Conservation (phyloP, 2,797 vertebrate species). For the Chromobotia macracanthus region DNA sequence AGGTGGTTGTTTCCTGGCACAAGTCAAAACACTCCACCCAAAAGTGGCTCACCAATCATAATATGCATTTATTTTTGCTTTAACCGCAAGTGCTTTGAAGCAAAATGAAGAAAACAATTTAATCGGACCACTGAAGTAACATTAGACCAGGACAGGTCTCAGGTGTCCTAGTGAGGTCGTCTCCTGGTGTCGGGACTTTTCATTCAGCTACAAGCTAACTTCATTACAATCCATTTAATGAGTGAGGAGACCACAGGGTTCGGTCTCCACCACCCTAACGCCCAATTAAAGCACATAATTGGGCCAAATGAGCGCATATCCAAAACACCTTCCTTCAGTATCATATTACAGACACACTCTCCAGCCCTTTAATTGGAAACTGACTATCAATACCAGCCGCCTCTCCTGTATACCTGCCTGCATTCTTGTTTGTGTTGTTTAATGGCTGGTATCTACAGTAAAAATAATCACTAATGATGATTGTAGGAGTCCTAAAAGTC, state of each 20-base stretch:
- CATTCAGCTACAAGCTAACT: conserved; percentile 58
- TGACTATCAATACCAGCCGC: not conserved
- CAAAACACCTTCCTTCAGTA: conserved; percentile 58
- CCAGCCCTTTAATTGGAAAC: conserved; percentile 27
- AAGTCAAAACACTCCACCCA: not conserved
- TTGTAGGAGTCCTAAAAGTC: not conserved
- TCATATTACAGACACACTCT: conserved; percentile 47
- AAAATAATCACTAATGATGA: not conserved
- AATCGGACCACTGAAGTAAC: conserved; percentile 9
- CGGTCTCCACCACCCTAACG: conserved; percentile 61
- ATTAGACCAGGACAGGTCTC: conserved; percentile 23
- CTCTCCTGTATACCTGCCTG: not conserved
- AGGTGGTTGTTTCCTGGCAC: not conserved
- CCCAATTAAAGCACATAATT: conserved; percentile 77
- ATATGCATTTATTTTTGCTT: not conserved
- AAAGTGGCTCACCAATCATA: not conserved
- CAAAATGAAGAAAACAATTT: not conserved
- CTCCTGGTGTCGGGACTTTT: conserved; percentile 68
- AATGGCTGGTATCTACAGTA: not conserved
- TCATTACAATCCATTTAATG: conserved; percentile 78
- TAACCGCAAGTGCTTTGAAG: not conserved
- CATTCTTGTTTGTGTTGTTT: not conserved
- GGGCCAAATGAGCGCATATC: conserved; percentile 74
- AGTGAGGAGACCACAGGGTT: conserved; percentile 73
- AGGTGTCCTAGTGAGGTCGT: conserved; percentile 49